Percentiles rank a stretch among this genome's conserved stretches.
These are phyloP conservation scores for Hybognathus amarus DNA, from an alignment of 2,797 vertebrate genomes.

Conservation along the genomic window DNA sequence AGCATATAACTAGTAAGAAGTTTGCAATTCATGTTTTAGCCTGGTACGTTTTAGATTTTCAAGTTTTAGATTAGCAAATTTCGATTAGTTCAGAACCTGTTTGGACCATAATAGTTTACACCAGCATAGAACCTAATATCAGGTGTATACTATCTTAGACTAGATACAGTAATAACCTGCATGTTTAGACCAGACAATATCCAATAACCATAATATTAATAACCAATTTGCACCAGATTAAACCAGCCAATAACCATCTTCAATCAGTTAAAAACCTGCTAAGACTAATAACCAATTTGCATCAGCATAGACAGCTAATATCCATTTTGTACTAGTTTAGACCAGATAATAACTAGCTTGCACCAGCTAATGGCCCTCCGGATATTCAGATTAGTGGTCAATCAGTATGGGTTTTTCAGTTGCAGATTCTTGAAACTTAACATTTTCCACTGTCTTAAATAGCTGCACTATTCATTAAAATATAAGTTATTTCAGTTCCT, in stretches of 20 bases:
- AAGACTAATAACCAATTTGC: neutral
- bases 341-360: too few species aligned
- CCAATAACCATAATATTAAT: neutral
- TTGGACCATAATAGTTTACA: neutral
- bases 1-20: too few species aligned
- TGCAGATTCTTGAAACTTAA: neutral
- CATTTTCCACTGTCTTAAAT: neutral
- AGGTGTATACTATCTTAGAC: neutral
- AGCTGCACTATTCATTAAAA: neutral
- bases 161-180: neutral
- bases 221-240: neutral
- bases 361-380: neutral
- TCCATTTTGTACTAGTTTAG: neutral
- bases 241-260: neutral
- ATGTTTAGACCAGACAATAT: neutral
- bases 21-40: too few species aligned
- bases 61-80: too few species aligned
- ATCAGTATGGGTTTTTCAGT: neutral
- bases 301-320: neutral
- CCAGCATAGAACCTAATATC: neutral
- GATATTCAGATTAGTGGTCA: neutral
- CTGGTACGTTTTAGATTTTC: too few species aligned
- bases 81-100: neutral
- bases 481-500: conserved; percentile 10
- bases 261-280: neutral